phyloP scores from a whole-genome alignment of 2,797 vertebrate species.

The Acanthis flammea region DNA sequence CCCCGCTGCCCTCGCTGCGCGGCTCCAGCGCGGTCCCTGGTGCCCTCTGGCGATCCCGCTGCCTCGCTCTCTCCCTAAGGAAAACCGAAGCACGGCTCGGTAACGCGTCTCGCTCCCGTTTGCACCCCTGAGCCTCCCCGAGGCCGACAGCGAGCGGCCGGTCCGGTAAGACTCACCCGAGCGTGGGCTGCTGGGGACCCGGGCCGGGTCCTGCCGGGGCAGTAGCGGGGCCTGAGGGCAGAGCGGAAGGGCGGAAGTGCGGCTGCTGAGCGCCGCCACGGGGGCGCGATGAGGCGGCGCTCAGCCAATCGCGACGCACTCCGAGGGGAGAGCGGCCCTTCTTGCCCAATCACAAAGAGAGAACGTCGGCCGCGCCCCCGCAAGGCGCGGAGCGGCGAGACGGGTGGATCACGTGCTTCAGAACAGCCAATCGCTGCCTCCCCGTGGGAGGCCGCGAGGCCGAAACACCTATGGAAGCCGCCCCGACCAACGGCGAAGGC shows the following conservation, averaged over 20 bases:
- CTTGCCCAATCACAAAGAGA: background rate
- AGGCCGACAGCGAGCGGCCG: background rate
- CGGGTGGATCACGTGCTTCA: rapidly evolving
- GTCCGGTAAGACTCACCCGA: rapidly evolving
- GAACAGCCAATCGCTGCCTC: background rate
- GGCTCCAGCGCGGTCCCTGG: background rate
- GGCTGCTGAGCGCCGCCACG: rapidly evolving
- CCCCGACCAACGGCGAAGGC: background rate
- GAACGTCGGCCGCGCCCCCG: rapidly evolving
- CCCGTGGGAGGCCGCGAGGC: rapidly evolving
- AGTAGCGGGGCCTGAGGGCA: too few species aligned
- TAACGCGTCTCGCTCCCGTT: rapidly evolving
- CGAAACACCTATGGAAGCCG: background rate
- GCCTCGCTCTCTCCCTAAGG: background rate
- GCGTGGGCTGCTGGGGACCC: too few species aligned
- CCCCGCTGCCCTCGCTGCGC: background rate
- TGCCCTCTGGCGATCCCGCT: background rate
- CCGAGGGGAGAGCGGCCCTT: rapidly evolving
- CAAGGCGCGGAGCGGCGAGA: rapidly evolving
- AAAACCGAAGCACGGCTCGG: background rate
- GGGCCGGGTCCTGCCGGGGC: too few species aligned
- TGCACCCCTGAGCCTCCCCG: too few species aligned
- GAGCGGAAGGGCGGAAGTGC: background rate
- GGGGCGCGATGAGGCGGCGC: background rate
- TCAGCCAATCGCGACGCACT: rapidly evolving